Evolutionary conservation across 1,140 invertebrate genomes (phyloP).

Genomic region (Leucophenga varia): DNA sequence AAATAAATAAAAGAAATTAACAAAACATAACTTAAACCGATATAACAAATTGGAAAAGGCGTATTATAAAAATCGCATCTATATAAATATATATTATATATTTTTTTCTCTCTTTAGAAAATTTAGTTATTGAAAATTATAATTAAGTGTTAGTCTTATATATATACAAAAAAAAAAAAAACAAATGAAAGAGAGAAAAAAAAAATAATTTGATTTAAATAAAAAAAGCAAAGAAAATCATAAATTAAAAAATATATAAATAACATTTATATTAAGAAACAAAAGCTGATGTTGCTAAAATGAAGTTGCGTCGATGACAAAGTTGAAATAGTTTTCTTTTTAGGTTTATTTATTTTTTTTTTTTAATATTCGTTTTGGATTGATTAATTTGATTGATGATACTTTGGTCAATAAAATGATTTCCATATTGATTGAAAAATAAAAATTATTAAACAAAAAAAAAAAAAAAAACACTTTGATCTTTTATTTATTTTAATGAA

Average conservation of each 20-base stretch:
- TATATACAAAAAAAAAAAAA: constrained; percentile 5
- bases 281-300: constrained; percentile 20
- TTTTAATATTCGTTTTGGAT: too few relatives aligned
- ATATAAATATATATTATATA: constrained; percentile 21
- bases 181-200: constrained; percentile 15
- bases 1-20: constrained; percentile 24
- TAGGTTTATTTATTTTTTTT: constrained; percentile 35
- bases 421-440: constrained; percentile 51
- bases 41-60: constrained; percentile 20
- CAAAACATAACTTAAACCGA: constrained; percentile 25
- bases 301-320: too few relatives aligned
- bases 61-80: constrained; percentile 28
- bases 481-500: background rate
- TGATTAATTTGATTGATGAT: constrained; percentile 25
- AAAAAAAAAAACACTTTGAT: constrained; percentile 8
- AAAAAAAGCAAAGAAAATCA: constrained; percentile 24
- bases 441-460: constrained; percentile 52
- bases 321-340: constrained; percentile 40
- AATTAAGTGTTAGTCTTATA: constrained; percentile 53
- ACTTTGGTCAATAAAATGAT: constrained; percentile 47
- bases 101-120: constrained; percentile 49
- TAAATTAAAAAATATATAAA: constrained; percentile 23
- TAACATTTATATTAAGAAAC: constrained; percentile 14
- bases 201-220: constrained; percentile 11
- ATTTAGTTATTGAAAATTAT: constrained; percentile 50